Percentiles rank a stretch among this genome's conserved stretches.
These are phyloP conservation scores for Idaea aversata DNA, from an alignment of 2,888 invertebrate genomes.

Conservation along the genomic window DNA sequence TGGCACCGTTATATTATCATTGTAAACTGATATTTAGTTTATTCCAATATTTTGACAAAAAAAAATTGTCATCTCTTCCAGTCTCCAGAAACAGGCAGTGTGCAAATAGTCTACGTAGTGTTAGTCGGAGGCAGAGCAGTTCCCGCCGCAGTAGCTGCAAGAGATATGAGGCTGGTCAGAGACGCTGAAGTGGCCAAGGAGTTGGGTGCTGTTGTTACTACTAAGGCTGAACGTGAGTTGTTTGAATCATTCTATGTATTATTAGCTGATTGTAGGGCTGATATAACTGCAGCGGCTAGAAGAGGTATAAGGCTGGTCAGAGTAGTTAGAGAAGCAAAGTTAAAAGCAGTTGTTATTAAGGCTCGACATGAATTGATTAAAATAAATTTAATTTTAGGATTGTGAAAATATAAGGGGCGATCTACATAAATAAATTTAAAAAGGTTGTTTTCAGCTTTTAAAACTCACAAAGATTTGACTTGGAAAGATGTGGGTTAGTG, in stretches of 20 bases:
- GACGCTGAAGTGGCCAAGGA: constrained; percentile 87
- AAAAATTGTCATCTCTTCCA: constrained; percentile 23
- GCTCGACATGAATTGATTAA: no score
- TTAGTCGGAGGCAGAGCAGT: constrained; percentile 89
- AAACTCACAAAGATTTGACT: constrained; percentile 10
- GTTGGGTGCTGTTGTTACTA: constrained; percentile 87
- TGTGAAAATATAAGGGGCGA: no score
- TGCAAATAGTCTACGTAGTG: constrained; percentile 89
- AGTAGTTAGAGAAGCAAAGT: no score
- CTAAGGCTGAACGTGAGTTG: constrained; percentile 91
- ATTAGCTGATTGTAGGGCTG: background rate
- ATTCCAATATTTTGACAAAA: no score
- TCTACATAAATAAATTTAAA: background rate
- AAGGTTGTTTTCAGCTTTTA: background rate
- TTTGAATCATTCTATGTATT: background rate
- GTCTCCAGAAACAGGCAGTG: constrained; percentile 76
- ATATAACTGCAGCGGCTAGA: no score
- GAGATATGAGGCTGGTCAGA: constrained; percentile 90
- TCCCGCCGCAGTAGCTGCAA: constrained; percentile 88
- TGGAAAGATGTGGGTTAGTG: no score
- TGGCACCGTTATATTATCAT: no score
- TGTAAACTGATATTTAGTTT: no score
- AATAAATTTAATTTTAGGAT: background rate
- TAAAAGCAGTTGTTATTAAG: no score
- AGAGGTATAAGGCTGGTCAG: no score